Base-by-base conservation (phyloP, 2,888 invertebrate genomes). In the Agonopterix alstromeriana region DNA sequence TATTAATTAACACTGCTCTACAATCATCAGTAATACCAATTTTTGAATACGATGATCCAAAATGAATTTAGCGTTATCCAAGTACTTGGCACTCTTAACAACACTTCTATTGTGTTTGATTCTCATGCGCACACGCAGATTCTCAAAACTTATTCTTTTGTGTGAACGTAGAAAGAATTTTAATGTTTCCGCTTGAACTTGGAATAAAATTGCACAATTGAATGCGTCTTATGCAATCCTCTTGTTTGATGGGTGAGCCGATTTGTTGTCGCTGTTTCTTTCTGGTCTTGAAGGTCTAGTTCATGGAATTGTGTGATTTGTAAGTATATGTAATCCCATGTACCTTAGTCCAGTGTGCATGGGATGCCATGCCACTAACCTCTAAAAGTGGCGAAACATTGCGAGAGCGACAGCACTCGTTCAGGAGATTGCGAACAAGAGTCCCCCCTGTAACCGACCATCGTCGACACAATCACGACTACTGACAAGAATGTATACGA, bases 121-220 rank as follows among this genome's bases (percentile, higher is more conserved):
- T 84, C 84, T 70, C 84, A 84, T 82, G 81, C 77, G 74, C 74
- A 60, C 74, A 71, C 65, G 62, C 68, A 65, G 75, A 66, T 86
- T 85, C 86, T 83, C 73, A 82, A 86, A 86, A 85, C 77, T 80
- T 85, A 79, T 82, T 82, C 83, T 84, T 87, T 86, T 85, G 82
- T 84, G 73, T 71, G 77, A 73, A 82, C 78, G 79, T 65, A 71
- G 70, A 75, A 83, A 77, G 86, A 87, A 86, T 86, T 77, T 85
- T 85, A 85, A 87, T 85, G 85, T 74, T 81, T 86, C 85, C 86
- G 85, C 65, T 73, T 82, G 79, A 78, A 85, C 79, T 82, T 79
- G 67, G 67, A 68, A 69, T 71, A 70, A 71, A 76, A 76, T 77
- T 74, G 71, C 70, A 81, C 78, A 83, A 81, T 79, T 66, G 73